These are phyloP conservation scores for Hypolimnas misippus DNA, from an alignment of 2,888 invertebrate species.

Conservation along the genomic window DNA sequence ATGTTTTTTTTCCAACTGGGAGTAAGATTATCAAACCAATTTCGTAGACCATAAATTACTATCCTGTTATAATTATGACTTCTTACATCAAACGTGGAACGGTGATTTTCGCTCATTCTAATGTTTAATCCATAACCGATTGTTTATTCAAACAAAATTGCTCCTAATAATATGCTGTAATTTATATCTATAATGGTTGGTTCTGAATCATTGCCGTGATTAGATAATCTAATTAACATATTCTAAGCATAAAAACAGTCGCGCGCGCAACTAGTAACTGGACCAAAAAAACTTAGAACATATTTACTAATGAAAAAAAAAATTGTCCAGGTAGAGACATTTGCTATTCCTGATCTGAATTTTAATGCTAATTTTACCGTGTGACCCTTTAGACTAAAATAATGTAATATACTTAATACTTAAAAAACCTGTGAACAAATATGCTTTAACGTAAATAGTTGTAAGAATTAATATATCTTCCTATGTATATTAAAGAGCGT, in stretches of 20 bases:
- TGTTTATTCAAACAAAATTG: conserved; percentile 66
- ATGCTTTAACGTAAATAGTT: background rate
- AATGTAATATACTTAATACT: background rate
- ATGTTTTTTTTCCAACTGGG: conserved; percentile 22
- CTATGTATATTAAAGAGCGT: background rate
- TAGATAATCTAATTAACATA: conserved; percentile 67
- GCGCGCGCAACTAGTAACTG: conserved; percentile 44
- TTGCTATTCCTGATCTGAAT: background rate
- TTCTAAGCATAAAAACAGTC: conserved; percentile 57
- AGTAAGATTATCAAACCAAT: conserved; percentile 27
- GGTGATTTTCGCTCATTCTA: conserved; percentile 51
- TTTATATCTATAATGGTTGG: conserved; percentile 47
- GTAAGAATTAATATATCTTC: no score
- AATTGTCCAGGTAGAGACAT: conserved; percentile 11
- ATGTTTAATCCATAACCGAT: conserved; percentile 50
- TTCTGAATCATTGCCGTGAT: conserved; percentile 57
- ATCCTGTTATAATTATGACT: conserved; percentile 42
- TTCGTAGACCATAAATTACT: conserved; percentile 30
- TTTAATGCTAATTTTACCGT: background rate
- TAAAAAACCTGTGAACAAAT: background rate
- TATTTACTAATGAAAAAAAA: conserved; percentile 35
- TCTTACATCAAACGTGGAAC: conserved; percentile 47
- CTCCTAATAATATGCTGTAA: conserved; percentile 55
- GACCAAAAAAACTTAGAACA: conserved; percentile 44
- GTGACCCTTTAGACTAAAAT: background rate